These are phyloP conservation scores for Atta texana DNA, from an alignment of 1,140 invertebrate genomes.

Conservation along the genomic window DNA sequence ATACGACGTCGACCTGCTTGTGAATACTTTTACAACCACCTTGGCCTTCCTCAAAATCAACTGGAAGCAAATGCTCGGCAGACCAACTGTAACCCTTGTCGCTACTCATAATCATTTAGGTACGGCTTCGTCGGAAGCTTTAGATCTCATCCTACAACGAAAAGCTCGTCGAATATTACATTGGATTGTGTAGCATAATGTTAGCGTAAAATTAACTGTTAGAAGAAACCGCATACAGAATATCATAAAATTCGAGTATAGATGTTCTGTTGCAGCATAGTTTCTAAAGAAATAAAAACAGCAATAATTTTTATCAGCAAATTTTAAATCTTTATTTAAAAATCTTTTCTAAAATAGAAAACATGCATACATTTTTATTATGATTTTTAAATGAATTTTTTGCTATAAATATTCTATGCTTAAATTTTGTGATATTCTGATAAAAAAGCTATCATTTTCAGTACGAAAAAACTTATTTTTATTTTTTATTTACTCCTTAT, in stretches of 20 bases:
- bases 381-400: neutral
- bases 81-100: constrained; percentile 94
- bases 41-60: constrained; percentile 97
- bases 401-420: neutral
- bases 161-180: constrained; percentile 30
- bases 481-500: neutral
- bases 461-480: neutral
- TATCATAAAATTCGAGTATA: constrained; percentile 7
- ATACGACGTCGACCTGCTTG: constrained; percentile 95
- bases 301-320: neutral
- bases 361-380: neutral
- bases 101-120: constrained; percentile 93
- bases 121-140: constrained; percentile 84
- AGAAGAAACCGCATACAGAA: constrained; percentile 29
- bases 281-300: neutral
- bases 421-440: constrained; percentile 12
- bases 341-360: neutral
- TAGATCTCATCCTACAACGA: constrained; percentile 62
- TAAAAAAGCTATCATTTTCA: neutral
- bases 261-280: constrained; percentile 3
- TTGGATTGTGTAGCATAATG: constrained; percentile 3
- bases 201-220: constrained; percentile 21
- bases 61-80: constrained; percentile 96
- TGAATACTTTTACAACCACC: constrained; percentile 95
- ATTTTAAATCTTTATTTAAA: constrained; percentile 11